These are phyloP conservation scores for Galaxias olidus DNA, from an alignment of 2,797 vertebrate species.

Conservation along the genomic window DNA sequence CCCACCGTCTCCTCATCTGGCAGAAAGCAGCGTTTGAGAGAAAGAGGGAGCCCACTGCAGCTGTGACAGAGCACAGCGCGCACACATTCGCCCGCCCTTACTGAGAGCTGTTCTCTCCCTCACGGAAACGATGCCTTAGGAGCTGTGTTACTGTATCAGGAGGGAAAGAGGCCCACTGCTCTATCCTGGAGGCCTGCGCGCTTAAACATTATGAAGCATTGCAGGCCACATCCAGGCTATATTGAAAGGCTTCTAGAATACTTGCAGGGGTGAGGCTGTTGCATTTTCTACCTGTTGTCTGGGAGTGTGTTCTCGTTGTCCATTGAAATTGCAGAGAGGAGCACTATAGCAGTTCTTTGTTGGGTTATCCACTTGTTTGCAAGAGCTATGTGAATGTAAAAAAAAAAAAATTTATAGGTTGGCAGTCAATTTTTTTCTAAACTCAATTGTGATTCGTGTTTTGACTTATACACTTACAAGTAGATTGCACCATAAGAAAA, in stretches of 20 bases:
- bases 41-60: not conserved
- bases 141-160: not conserved
- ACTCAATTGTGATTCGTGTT: too few species aligned
- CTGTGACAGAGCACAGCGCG: not conserved
- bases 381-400: too few species aligned
- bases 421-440: too few species aligned
- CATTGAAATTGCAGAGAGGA: not conserved
- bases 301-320: not conserved
- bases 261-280: not conserved
- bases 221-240: not conserved
- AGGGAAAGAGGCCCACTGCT: not conserved
- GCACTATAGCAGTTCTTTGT: not conserved
- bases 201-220: not conserved
- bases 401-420: too few species aligned
- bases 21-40: constrained; percentile 1
- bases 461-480: too few species aligned
- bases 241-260: not conserved
- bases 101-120: not conserved
- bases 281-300: not conserved
- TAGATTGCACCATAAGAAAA: too few species aligned
- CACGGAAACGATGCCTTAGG: not conserved
- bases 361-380: too few species aligned
- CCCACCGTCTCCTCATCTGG: constrained; percentile 7
- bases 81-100: not conserved
- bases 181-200: not conserved